These are phyloP conservation scores for Papilio polytes DNA, from an alignment of 1,140 invertebrate genomes.

Conservation along the genomic window DNA sequence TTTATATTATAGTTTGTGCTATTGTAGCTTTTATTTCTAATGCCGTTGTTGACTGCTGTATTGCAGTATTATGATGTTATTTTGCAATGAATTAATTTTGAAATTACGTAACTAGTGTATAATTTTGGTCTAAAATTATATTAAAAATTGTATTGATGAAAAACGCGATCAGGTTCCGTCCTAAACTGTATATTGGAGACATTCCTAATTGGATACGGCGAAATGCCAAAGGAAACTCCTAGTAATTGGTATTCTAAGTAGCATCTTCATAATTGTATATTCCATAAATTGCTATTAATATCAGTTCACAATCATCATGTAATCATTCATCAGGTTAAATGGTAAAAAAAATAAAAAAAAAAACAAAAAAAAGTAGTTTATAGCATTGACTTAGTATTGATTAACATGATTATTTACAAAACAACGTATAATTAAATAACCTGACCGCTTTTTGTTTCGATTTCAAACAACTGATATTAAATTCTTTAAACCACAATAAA, in stretches of 20 bases:
- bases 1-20: constrained; percentile 16
- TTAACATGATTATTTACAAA: too few relatives aligned
- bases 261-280: neutral
- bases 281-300: neutral
- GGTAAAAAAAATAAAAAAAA: neutral
- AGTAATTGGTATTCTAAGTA: neutral
- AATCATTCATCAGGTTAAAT: neutral
- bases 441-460: too few relatives aligned
- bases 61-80: constrained; percentile 30
- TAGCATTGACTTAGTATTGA: neutral
- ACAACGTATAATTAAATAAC: too few relatives aligned
- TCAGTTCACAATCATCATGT: neutral
- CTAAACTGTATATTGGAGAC: constrained; percentile 46
- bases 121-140: constrained; percentile 8
- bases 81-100: constrained; percentile 22
- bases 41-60: constrained; percentile 27
- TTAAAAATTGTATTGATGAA: constrained; percentile 40
- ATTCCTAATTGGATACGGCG: neutral
- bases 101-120: constrained; percentile 7
- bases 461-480: too few relatives aligned
- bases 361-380: constrained; percentile 31
- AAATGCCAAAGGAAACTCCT: neutral
- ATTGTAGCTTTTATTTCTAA: constrained; percentile 33
- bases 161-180: constrained; percentile 52
- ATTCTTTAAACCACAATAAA: too few relatives aligned